phyloP scores from a whole-genome alignment of 2,797 vertebrate genomes.

The Eleutherodactylus coqui region DNA sequence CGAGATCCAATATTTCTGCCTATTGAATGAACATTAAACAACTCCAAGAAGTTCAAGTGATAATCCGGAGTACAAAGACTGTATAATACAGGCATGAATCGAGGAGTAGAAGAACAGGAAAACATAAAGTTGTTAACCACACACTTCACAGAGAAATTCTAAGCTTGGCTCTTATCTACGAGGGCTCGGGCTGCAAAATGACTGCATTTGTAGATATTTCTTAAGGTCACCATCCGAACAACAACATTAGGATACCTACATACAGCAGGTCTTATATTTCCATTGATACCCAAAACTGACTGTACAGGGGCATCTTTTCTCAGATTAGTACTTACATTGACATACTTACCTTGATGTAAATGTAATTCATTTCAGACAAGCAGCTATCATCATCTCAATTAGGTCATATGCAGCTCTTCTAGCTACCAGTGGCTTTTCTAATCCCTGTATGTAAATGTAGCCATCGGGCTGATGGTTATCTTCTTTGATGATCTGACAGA shows the following conservation, averaged over 20 bases:
- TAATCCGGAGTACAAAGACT: not conserved
- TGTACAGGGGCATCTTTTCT: too few species aligned
- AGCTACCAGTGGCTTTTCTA: too few species aligned
- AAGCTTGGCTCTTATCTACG: too few species aligned
- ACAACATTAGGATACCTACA: not conserved
- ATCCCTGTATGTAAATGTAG: too few species aligned
- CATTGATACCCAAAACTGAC: not conserved
- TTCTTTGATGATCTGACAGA: too few species aligned
- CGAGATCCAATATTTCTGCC: conserved; percentile 1
- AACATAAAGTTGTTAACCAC: not conserved
- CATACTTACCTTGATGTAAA: too few species aligned
- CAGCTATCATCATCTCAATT: too few species aligned
- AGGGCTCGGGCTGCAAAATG: not conserved
- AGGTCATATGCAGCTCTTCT: too few species aligned
- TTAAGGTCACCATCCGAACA: not conserved
- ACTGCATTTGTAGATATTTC: not conserved
- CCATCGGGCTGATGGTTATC: too few species aligned
- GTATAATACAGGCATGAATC: not conserved
- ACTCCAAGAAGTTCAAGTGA: too few species aligned
- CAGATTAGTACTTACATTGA: too few species aligned
- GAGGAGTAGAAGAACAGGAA: not conserved
- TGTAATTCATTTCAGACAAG: too few species aligned
- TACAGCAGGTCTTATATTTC: not conserved
- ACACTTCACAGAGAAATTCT: not conserved
- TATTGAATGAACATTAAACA: not conserved